Evolutionary conservation across 2,888 invertebrate species (phyloP), one percentile per base, ranked within the genome.

Genomic region (Mesoligia furuncula): DNA sequence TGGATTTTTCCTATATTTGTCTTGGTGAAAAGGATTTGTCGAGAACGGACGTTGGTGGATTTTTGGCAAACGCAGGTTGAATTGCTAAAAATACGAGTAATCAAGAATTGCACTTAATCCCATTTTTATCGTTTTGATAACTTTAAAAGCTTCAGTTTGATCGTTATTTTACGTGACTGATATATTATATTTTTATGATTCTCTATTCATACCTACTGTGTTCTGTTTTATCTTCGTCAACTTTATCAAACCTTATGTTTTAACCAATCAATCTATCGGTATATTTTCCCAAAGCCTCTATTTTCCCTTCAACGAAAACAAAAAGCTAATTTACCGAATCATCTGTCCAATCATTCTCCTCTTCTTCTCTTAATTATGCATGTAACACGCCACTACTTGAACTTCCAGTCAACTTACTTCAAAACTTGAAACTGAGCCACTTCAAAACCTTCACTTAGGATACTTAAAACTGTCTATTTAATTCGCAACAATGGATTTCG

Each of bases 401-500:
- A 71, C 61, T 65, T 11, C 5, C 27, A 75, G 20, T 15, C 6
- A 42, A 72, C 68, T 75, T 57, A 66, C 54, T 68, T 59, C 24
- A 45, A 68, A 48, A 57, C 61, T 79, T 61, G 65, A 71, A 67
- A 83, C 59, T 59, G 31, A 75, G 67, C 66, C 54, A 70, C 64
- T 79, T 77, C 20, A 8, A 79, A 84, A 83, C 65, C 67, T 74
- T 80, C 77, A 79, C 80, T 80, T 71, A 75, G 59, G 62, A 77
- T 80, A 88, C 83, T 80, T 81, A 79, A 84, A 84, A 87, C 84
- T 77, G 77, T 81, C 81, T 77, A 84, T 87, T 87, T 80, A 87
- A 88, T 84, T 87, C 80, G 77, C 77, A 82, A 88, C 87, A 88
- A 88, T 84, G 85, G 84, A 87, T 85, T 84, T 86, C 75, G 81